Percentiles rank a stretch among this genome's conserved stretches.
Conservation (phyloP, 2,113 vertebrate genomes). For the Amia ocellicauda region DNA sequence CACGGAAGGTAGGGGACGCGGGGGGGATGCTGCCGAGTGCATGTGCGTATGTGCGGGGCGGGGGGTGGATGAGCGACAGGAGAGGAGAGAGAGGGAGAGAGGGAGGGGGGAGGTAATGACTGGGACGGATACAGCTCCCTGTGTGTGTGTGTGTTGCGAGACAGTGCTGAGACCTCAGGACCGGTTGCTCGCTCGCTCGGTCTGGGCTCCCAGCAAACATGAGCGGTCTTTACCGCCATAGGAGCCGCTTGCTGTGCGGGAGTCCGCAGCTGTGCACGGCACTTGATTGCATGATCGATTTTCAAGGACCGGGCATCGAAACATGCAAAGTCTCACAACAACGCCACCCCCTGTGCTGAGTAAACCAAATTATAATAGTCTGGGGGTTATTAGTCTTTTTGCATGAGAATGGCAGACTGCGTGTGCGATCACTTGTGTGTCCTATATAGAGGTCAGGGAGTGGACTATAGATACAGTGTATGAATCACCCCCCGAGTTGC, state of each 20-base stretch:
- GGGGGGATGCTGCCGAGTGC: constrained; percentile 33
- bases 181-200: too few relatives aligned
- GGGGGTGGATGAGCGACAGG: too few relatives aligned
- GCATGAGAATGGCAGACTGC: neutral
- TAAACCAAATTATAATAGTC: neutral
- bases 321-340: neutral
- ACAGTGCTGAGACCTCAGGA: neutral
- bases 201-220: too few relatives aligned
- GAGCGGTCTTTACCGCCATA: neutral
- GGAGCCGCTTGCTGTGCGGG: neutral
- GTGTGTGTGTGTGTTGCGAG: neutral
- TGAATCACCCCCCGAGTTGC: too few relatives aligned
- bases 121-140: neutral
- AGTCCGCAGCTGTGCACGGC: neutral
- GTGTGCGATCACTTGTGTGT: neutral
- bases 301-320: neutral
- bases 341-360: neutral
- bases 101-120: constrained; percentile 36
- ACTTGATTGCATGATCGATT: neutral
- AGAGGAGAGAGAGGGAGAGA: constrained; percentile 32
- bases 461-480: too few relatives aligned
- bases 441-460: neutral
- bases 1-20: constrained; percentile 84
- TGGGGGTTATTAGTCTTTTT: neutral
- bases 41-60: constrained; percentile 33